Evolutionary conservation across 1,140 invertebrate genomes (phyloP).

Genomic region (Nixonia krombeini): DNA sequence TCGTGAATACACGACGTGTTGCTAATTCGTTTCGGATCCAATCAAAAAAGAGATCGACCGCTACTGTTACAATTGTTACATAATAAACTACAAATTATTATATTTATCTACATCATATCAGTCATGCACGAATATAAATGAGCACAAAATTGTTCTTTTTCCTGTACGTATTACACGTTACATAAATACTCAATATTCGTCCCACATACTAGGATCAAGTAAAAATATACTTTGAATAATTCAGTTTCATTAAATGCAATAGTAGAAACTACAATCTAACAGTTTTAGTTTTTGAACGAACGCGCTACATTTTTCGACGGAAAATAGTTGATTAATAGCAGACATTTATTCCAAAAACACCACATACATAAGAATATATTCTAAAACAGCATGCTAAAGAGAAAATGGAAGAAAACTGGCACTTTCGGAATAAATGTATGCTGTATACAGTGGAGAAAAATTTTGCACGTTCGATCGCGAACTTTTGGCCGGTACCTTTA

Average conservation of each 20-base stretch:
- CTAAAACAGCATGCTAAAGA: not conserved
- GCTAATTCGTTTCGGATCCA: conserved; percentile 21
- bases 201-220: conserved; percentile 18
- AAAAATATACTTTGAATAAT: conserved; percentile 43
- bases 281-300: conserved; percentile 9
- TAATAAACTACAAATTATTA: conserved; percentile 31
- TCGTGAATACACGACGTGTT: conserved; percentile 6
- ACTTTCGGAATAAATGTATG: not conserved
- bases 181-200: conserved; percentile 18
- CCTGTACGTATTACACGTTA: conserved; percentile 13
- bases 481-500: conserved; percentile 12
- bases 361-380: not conserved
- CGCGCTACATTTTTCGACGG: conserved; percentile 8
- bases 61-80: conserved; percentile 30
- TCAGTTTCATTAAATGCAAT: conserved; percentile 16
- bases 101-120: conserved; percentile 43
- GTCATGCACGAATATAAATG: conserved; percentile 39
- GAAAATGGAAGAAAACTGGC: not conserved
- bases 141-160: conserved; percentile 18
- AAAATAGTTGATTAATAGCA: too few species aligned
- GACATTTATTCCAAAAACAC: not conserved
- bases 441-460: not conserved
- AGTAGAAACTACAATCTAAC: conserved; percentile 21
- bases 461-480: not conserved
- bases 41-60: conserved; percentile 20